A percentile compares a stretch with the other conserved stretches of the same genome.
Evolutionary conservation across 2,888 invertebrate genomes (phyloP).

Genomic region (Autographa gamma): DNA sequence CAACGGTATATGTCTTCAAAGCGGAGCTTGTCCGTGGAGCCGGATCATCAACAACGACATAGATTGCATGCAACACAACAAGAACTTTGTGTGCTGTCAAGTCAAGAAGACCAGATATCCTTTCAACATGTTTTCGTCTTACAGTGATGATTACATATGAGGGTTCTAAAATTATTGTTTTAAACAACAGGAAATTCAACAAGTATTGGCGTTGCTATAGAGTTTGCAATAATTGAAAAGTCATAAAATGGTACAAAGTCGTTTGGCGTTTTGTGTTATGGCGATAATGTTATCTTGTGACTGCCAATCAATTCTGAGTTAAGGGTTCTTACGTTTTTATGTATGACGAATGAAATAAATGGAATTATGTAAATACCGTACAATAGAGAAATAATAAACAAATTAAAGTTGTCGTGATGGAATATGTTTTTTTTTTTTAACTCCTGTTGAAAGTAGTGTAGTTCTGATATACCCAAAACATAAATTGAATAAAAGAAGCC

Average conservation of each 20-base stretch:
- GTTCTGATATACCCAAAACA: neutral
- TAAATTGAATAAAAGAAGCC: neutral
- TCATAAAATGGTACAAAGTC: too few relatives aligned
- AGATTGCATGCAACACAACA: slow-evolving; percentile 54
- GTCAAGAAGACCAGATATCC: slow-evolving; percentile 58
- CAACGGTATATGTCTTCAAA: slow-evolving; percentile 64
- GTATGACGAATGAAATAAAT: too few relatives aligned
- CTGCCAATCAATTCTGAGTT: too few relatives aligned
- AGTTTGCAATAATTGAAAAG: too few relatives aligned
- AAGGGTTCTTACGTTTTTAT: too few relatives aligned
- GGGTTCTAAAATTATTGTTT: neutral
- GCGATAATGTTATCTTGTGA: too few relatives aligned
- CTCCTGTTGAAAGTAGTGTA: too few relatives aligned
- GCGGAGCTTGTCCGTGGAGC: slow-evolving; percentile 60
- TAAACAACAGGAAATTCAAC: neutral
- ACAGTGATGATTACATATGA: slow-evolving; percentile 21
- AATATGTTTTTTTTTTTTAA: too few relatives aligned
- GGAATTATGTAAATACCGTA: too few relatives aligned
- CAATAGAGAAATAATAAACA: too few relatives aligned
- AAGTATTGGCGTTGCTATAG: neutral
- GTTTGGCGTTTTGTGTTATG: too few relatives aligned
- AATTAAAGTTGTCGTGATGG: too few relatives aligned
- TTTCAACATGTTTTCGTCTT: slow-evolving; percentile 55
- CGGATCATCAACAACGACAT: slow-evolving; percentile 51
- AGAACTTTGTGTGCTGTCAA: slow-evolving; percentile 64